These are phyloP conservation scores for Ornithorhynchus anatinus DNA, from an alignment of 2,113 vertebrate species.

Conservation along the genomic window DNA sequence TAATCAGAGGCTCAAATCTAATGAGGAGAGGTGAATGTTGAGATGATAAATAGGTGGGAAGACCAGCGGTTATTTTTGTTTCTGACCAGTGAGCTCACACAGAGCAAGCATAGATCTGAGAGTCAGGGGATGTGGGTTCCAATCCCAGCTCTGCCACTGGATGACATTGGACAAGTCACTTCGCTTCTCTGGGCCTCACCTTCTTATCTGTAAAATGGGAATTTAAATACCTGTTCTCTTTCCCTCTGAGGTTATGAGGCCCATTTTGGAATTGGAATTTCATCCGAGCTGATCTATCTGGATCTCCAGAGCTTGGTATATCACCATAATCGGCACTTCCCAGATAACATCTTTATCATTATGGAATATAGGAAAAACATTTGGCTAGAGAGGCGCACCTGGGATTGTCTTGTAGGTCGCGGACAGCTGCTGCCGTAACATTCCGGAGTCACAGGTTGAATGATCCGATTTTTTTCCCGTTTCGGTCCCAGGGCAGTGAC, in stretches of 20 bases:
- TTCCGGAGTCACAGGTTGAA: slow-evolving; percentile 52
- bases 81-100: no score
- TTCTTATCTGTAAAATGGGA: no score
- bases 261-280: rapidly evolving
- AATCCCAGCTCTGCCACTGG: no score
- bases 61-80: no score
- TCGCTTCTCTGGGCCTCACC: no score
- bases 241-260: no score
- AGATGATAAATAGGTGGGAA: no score
- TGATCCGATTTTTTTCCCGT: slow-evolving; percentile 64
- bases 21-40: neutral
- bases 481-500: slow-evolving; percentile 55
- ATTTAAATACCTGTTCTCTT: no score
- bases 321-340: rapidly evolving
- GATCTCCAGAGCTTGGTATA: neutral
- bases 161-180: no score
- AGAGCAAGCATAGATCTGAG: no score
- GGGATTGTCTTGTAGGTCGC: slow-evolving; percentile 79
- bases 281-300: neutral
- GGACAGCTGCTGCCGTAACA: slow-evolving; percentile 73
- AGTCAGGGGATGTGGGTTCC: no score
- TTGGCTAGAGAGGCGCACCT: slow-evolving; percentile 75
- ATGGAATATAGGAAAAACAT: neutral
- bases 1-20: neutral
- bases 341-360: no score